Percentiles rank a stretch among this genome's conserved stretches.
Conservation (phyloP, 2,888 invertebrate genomes). For the Cataglyphis cursor region DNA sequence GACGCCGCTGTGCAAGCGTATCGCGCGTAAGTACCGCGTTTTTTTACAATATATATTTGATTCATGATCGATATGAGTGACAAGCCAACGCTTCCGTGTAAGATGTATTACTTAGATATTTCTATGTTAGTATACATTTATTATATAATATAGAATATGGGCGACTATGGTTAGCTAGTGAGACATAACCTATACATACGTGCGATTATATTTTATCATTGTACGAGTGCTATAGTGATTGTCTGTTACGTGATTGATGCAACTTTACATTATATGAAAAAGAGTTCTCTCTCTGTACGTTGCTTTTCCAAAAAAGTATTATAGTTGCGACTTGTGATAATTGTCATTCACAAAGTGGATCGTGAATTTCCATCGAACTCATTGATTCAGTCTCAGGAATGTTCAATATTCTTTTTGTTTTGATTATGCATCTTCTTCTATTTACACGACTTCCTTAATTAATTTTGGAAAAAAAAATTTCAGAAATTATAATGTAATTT, state of each 20-base stretch:
- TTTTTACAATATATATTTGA: background rate
- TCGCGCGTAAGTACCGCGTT: slow-evolving; percentile 19
- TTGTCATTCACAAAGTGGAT: background rate
- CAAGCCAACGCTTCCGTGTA: slow-evolving; percentile 69
- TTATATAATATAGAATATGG: slow-evolving; percentile 31
- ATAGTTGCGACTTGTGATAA: background rate
- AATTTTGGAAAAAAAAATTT: background rate
- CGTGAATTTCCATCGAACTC: background rate
- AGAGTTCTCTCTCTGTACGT: background rate
- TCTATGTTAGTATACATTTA: slow-evolving; percentile 84
- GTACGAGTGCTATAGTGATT: background rate
- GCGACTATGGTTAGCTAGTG: slow-evolving; percentile 56
- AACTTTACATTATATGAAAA: background rate
- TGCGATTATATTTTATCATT: background rate
- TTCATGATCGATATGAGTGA: slow-evolving; percentile 66
- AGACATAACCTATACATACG: slow-evolving; percentile 27
- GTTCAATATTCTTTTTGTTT: background rate
- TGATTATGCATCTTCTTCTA: background rate
- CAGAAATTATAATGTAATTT: background rate
- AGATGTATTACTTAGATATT: slow-evolving; percentile 85
- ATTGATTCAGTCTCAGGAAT: background rate
- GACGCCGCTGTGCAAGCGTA: slow-evolving; percentile 7
- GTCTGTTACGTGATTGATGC: background rate
- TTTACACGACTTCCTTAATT: background rate
- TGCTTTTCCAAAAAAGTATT: background rate